phyloP scores from a whole-genome alignment of 2,888 invertebrate genomes.

The Aelia acuminata region DNA sequence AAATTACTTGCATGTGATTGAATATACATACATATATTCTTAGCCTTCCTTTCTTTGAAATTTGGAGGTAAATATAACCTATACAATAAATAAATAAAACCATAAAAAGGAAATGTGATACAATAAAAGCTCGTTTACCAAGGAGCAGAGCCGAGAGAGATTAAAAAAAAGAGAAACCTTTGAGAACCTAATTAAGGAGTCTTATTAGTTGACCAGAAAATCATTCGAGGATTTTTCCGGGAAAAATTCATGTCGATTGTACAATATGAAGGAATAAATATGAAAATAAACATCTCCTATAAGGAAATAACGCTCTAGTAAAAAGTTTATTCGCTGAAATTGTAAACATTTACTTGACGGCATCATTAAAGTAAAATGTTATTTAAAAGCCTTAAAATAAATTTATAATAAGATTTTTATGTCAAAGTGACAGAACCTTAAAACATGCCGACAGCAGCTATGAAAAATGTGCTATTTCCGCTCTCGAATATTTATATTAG shows the following conservation, averaged over 20 bases:
- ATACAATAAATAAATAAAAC: too few species aligned
- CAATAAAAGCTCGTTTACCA: background rate
- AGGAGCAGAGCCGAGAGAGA: background rate
- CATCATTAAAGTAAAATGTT: too few species aligned
- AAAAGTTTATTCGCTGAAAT: too few species aligned
- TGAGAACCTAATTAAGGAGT: background rate
- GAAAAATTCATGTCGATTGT: too few species aligned
- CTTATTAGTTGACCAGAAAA: background rate
- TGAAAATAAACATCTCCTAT: background rate
- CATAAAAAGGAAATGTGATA: too few species aligned
- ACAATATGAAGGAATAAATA: background rate
- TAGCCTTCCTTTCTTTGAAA: too few species aligned
- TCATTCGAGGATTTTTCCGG: background rate
- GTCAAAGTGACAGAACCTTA: background rate
- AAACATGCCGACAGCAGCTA: background rate
- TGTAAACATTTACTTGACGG: too few species aligned
- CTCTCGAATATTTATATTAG: background rate
- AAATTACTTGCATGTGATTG: too few species aligned
- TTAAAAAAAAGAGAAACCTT: background rate
- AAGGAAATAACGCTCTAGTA: too few species aligned
- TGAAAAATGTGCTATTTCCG: slow-evolving; percentile 4
- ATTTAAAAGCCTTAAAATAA: too few species aligned
- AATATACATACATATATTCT: too few species aligned
- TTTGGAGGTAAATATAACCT: too few species aligned
- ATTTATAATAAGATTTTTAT: background rate